These are phyloP conservation scores for Aphis craccivora DNA, from an alignment of 1,140 invertebrate genomes.

Conservation along the genomic window DNA sequence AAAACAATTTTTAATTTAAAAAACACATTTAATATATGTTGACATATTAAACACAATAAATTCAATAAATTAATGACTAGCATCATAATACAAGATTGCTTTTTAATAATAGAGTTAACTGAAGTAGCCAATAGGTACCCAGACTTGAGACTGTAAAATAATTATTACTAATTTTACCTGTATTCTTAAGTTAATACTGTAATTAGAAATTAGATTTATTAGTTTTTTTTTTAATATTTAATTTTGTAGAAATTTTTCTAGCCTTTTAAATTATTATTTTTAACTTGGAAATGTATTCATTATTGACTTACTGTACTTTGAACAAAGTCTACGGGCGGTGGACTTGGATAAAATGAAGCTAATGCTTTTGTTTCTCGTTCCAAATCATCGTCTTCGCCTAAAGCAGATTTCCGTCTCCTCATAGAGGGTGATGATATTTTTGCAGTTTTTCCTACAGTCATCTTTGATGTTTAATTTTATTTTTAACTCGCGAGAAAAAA, in stretches of 20 bases:
- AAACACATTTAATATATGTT: neutral
- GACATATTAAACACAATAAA: neutral
- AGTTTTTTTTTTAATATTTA: neutral
- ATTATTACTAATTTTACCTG: neutral
- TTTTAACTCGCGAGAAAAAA: neutral
- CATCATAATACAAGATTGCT: neutral
- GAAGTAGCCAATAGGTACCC: neutral
- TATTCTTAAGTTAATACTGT: neutral
- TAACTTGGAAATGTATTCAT: neutral
- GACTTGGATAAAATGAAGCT: conserved; percentile 52
- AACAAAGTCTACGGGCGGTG: conserved; percentile 53
- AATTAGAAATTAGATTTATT: neutral
- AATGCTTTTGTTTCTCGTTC: conserved; percentile 31
- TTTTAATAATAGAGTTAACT: neutral
- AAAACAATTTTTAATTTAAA: neutral
- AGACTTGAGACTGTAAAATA: neutral
- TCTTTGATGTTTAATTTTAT: neutral
- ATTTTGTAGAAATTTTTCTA: neutral
- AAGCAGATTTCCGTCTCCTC: conserved; percentile 36
- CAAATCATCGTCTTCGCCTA: conserved; percentile 30
- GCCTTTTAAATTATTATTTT: neutral
- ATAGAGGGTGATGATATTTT: conserved; percentile 50
- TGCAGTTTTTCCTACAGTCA: conserved; percentile 53
- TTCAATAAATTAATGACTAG: neutral
- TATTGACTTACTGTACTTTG: conserved; percentile 48